phyloP scores from a whole-genome alignment of 2,113 vertebrate species.

The Zingel zingel region DNA sequence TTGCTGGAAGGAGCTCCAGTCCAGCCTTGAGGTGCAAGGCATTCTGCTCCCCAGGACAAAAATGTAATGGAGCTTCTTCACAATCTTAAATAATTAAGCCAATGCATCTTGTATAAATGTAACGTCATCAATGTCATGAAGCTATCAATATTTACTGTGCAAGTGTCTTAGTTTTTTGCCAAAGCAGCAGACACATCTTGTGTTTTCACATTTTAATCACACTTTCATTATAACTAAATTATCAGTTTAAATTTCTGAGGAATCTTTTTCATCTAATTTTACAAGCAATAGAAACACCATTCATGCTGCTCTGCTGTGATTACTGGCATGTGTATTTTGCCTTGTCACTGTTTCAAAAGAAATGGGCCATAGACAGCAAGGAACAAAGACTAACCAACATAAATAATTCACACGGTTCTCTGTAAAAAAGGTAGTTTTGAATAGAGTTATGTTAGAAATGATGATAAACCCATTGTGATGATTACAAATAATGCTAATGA shows the following conservation, averaged over 20 bases:
- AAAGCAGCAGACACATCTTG: background rate
- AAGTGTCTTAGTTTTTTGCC: background rate
- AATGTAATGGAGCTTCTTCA: conserved; percentile 39
- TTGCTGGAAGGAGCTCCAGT: conserved; percentile 60
- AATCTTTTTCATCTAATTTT: background rate
- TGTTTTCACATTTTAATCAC: background rate
- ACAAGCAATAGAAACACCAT: background rate
- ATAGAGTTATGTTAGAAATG: background rate
- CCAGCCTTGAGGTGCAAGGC: conserved; percentile 44
- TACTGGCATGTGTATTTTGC: background rate
- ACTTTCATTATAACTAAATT: background rate
- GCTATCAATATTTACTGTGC: background rate
- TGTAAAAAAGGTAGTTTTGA: background rate
- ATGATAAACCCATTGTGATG: background rate
- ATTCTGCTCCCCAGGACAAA: conserved; percentile 25
- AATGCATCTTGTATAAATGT: conserved; percentile 16
- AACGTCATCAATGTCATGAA: background rate
- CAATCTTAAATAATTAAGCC: conserved; percentile 44
- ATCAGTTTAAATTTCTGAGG: background rate
- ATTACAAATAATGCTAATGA: conserved; percentile 11
- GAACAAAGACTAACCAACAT: background rate
- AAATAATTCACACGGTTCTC: background rate
- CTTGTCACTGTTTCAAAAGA: background rate
- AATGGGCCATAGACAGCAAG: background rate
- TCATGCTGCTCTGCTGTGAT: background rate